phyloP scores from a whole-genome alignment of 2,888 invertebrate genomes.

The Drosophila fungiperda region DNA sequence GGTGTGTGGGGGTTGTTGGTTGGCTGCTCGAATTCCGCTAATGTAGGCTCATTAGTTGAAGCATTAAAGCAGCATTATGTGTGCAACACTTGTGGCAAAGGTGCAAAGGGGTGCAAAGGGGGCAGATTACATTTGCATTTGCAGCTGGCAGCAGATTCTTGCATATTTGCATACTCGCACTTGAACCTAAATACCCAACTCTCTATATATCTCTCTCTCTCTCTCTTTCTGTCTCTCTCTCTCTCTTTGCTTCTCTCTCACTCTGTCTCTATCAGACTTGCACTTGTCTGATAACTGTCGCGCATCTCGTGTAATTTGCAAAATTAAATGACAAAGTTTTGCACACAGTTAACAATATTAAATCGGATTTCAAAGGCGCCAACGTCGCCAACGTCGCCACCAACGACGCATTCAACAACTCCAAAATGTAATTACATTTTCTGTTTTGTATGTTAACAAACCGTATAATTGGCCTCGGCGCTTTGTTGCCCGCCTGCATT shows the following conservation, averaged over 20 bases:
- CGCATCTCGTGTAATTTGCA: conserved; percentile 62
- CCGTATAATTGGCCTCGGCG: conserved; percentile 75
- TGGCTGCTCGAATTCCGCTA: conserved; percentile 62
- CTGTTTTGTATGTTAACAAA: conserved; percentile 81
- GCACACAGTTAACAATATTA: conserved; percentile 81
- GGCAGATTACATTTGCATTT: conserved; percentile 46
- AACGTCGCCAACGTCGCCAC: not conserved
- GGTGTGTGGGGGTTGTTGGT: conserved; percentile 17
- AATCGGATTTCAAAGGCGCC: conserved; percentile 76
- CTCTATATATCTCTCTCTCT: not conserved
- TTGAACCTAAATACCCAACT: conserved; percentile 4
- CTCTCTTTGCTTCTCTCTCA: not conserved
- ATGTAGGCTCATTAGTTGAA: conserved; percentile 79
- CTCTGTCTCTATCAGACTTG: not conserved
- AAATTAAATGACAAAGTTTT: conserved; percentile 79
- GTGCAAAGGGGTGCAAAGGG: not conserved
- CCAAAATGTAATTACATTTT: conserved; percentile 78
- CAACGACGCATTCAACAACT: conserved; percentile 36
- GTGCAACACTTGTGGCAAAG: conserved; percentile 43
- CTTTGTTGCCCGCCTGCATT: conserved; percentile 58
- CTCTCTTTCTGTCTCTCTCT: not conserved
- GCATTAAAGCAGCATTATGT: conserved; percentile 76
- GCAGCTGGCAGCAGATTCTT: conserved; percentile 64
- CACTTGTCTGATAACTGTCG: conserved; percentile 24
- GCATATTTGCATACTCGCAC: conserved; percentile 62